A percentile compares a stretch with the other conserved stretches of the same genome.
These are phyloP conservation scores for Boulengeromyrus knoepffleri DNA, from an alignment of 2,113 vertebrate genomes.

Conservation along the genomic window DNA sequence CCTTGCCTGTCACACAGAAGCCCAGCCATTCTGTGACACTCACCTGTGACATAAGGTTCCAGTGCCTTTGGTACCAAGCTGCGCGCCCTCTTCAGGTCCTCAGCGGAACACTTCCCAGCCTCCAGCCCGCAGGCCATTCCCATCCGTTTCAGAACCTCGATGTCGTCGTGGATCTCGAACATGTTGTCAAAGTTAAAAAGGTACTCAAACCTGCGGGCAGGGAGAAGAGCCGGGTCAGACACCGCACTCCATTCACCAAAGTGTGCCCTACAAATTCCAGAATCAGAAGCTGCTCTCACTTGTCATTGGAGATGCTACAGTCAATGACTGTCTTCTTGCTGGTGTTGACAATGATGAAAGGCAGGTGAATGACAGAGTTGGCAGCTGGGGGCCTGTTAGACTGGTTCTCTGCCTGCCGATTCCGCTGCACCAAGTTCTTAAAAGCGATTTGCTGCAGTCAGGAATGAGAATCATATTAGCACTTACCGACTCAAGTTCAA, in stretches of 20 bases:
- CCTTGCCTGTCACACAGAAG: too few relatives aligned
- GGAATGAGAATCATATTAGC: background rate
- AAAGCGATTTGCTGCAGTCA: constrained; percentile 95
- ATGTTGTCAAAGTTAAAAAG: constrained; percentile 99
- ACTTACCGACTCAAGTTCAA: background rate
- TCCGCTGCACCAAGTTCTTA: constrained; percentile 94
- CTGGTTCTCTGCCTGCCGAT: constrained; percentile 85
- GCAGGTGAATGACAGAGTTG: constrained; percentile 93
- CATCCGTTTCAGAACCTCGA: constrained; percentile 97
- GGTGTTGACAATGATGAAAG: constrained; percentile 98
- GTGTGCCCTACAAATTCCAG: background rate
- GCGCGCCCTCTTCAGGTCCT: constrained; percentile 84
- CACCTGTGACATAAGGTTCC: constrained; percentile 97
- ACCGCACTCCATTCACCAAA: background rate
- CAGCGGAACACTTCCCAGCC: constrained; percentile 86
- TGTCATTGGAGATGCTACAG: constrained; percentile 99
- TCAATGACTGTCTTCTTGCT: constrained; percentile 99
- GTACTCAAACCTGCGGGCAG: constrained; percentile 81
- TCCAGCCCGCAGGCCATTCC: constrained; percentile 96
- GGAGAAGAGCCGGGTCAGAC: background rate
- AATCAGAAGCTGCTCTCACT: constrained; percentile 56
- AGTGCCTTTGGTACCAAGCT: constrained; percentile 93
- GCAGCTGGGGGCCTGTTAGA: constrained; percentile 80
- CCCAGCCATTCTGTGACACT: constrained; percentile 6
- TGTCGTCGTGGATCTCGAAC: constrained; percentile 98